A percentile compares a stretch with the other conserved stretches of the same genome.
Conservation (phyloP, 2,888 invertebrate genomes). For the Stenodema calcarata region DNA sequence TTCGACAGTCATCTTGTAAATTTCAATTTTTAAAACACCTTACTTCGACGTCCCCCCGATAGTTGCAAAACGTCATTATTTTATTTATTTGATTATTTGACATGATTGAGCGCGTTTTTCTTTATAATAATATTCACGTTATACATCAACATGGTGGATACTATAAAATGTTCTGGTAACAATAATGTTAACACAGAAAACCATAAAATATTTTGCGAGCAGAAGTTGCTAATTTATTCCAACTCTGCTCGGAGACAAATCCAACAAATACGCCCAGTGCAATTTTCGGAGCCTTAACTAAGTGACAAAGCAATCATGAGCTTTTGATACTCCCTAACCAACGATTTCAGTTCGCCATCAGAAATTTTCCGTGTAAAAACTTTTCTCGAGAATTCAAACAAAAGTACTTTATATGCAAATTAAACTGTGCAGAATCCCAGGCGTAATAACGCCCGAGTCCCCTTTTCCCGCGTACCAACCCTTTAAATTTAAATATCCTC, state of each 20-base stretch:
- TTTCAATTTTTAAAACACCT: too few relatives aligned
- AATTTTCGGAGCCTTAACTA: slow-evolving; percentile 18
- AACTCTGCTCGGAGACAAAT: background rate
- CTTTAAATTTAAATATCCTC: slow-evolving; percentile 46
- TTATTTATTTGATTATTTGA: too few relatives aligned
- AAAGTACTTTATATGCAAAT: slow-evolving; percentile 47
- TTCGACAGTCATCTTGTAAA: too few relatives aligned
- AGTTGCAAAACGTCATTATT: too few relatives aligned
- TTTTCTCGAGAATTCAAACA: slow-evolving; percentile 39
- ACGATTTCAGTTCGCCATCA: slow-evolving; percentile 12
- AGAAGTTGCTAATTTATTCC: slow-evolving; percentile 18
- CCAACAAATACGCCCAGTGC: background rate
- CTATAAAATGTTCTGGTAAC: too few relatives aligned
- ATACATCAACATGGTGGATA: too few relatives aligned
- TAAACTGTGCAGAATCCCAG: background rate
- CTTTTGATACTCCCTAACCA: slow-evolving; percentile 30
- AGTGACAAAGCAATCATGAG: slow-evolving; percentile 41
- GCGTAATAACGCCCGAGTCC: slow-evolving; percentile 23
- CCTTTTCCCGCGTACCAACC: background rate
- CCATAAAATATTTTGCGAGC: background rate
- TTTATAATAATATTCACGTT: too few relatives aligned
- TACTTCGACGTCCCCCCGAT: too few relatives aligned
- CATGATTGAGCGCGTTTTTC: too few relatives aligned
- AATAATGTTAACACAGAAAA: background rate
- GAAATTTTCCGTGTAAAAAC: slow-evolving; percentile 34